Evolutionary conservation across 1,140 invertebrate genomes (phyloP).

Genomic region (Camponotus pennsylvanicus): DNA sequence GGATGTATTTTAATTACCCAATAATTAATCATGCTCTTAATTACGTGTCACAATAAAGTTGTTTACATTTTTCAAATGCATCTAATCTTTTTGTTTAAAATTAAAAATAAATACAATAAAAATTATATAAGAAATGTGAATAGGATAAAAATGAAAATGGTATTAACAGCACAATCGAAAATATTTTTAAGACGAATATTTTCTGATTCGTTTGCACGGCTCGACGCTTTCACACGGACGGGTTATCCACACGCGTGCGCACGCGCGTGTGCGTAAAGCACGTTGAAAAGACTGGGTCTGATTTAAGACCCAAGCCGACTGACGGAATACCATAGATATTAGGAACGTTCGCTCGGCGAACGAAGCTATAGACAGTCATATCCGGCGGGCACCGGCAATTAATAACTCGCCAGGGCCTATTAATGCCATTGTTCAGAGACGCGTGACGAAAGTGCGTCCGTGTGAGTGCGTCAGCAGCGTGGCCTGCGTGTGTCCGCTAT

Average conservation of each 20-base stretch:
- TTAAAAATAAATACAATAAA: not conserved
- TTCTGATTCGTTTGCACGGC: slow-evolving; percentile 38
- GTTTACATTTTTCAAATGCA: not conserved
- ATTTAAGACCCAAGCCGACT: slow-evolving; percentile 67
- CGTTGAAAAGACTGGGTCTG: slow-evolving; percentile 58
- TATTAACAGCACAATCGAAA: not conserved
- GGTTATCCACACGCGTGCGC: not conserved
- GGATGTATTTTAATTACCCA: not conserved
- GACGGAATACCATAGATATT: slow-evolving; percentile 77
- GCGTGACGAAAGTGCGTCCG: slow-evolving; percentile 82
- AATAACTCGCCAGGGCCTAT: slow-evolving; percentile 85
- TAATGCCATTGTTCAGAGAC: slow-evolving; percentile 86
- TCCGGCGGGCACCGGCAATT: slow-evolving; percentile 85
- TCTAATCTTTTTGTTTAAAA: not conserved
- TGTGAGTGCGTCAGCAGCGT: slow-evolving; percentile 70
- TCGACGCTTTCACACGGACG: slow-evolving; percentile 27
- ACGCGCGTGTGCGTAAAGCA: not conserved
- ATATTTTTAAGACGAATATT: not conserved
- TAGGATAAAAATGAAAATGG: not conserved
- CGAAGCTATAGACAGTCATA: slow-evolving; percentile 85
- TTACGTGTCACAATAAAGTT: not conserved
- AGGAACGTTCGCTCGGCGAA: slow-evolving; percentile 78
- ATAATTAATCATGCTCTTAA: not conserved
- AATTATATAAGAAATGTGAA: not conserved
- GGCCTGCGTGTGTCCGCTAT: slow-evolving; percentile 59